Evolutionary conservation across 1,140 invertebrate genomes (phyloP).

Genomic region (Aphis craccivora): DNA sequence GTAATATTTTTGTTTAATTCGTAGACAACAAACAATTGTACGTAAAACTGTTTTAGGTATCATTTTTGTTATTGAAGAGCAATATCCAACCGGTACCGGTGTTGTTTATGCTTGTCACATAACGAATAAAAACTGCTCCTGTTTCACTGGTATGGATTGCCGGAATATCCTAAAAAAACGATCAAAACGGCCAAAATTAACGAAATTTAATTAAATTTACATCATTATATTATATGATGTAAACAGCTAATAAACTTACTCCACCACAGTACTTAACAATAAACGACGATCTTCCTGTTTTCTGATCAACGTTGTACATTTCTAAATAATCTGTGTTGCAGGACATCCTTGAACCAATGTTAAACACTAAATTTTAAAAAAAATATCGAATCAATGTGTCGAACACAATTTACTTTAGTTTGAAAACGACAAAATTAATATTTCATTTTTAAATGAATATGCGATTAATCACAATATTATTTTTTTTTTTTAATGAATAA

Average conservation of each 20-base stretch:
- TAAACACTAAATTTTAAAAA: neutral
- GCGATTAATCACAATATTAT: no score
- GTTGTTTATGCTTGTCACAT: neutral
- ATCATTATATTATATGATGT: neutral
- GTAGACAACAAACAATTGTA: neutral
- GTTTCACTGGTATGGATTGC: neutral
- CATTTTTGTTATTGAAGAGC: neutral
- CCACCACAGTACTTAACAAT: constrained; percentile 33
- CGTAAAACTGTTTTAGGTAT: no score
- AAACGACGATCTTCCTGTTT: neutral
- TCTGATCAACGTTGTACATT: constrained; percentile 2
- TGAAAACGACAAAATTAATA: no score
- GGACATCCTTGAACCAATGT: neutral
- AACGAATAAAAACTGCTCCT: constrained; percentile 20
- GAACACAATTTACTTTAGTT: no score
- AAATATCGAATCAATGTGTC: neutral
- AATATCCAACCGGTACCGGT: neutral
- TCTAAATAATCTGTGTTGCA: constrained; percentile 18
- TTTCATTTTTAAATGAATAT: no score
- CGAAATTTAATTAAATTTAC: neutral
- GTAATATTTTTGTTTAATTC: neutral
- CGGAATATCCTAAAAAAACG: neutral
- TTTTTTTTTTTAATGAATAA: no score
- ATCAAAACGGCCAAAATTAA: neutral
- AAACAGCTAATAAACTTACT: neutral